Conservation (phyloP, 2,113 vertebrate species). For the Calonectris borealis region DNA sequence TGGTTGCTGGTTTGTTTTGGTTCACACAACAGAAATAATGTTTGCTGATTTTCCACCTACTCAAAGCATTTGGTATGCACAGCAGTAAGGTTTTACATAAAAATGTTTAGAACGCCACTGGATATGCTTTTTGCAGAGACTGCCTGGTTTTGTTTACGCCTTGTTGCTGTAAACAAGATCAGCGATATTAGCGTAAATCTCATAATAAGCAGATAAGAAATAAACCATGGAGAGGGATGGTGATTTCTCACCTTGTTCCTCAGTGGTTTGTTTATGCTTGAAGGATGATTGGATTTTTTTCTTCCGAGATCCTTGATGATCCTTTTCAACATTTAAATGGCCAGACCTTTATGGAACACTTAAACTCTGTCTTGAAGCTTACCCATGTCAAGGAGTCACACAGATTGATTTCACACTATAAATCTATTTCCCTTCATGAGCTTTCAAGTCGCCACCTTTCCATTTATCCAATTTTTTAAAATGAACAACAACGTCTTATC, state of each 20-base stretch:
- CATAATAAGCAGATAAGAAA: neutral
- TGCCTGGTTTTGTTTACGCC: neutral
- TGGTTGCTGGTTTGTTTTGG: neutral
- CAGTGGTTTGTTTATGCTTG: neutral
- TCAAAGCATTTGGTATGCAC: fast-evolving
- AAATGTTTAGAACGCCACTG: neutral
- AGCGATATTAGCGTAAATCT: neutral
- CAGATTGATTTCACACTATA: neutral
- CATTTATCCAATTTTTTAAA: neutral
- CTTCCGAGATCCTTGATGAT: neutral
- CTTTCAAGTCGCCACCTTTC: neutral
- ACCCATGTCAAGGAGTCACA: neutral
- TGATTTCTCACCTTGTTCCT: neutral
- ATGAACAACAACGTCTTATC: neutral
- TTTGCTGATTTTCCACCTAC: neutral
- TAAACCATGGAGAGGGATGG: neutral
- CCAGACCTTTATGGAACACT: neutral
- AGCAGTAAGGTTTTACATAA: neutral
- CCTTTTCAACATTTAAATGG: neutral
- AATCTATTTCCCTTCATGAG: neutral
- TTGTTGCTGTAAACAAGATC: neutral
- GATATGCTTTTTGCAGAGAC: neutral
- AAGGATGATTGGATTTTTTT: neutral
- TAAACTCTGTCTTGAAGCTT: neutral
- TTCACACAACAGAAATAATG: neutral